These are phyloP conservation scores for Gavia stellata DNA, from an alignment of 2,113 vertebrate species.

Conservation along the genomic window DNA sequence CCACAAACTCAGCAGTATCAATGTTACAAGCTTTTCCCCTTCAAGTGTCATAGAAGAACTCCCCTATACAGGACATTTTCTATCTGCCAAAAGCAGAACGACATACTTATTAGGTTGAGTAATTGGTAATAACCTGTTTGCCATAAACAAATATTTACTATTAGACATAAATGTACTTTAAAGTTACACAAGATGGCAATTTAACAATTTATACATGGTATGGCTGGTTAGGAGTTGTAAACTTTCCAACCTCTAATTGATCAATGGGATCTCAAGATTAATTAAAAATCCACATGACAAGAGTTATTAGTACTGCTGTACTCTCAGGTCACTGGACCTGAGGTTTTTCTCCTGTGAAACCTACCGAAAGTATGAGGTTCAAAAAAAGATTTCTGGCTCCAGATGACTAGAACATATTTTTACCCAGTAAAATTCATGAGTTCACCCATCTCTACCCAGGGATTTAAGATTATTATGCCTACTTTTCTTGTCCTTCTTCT, in stretches of 20 bases:
- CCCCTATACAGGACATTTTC: neutral
- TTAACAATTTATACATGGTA: neutral
- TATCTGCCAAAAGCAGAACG: neutral
- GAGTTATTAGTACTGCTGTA: neutral
- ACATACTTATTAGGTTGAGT: neutral
- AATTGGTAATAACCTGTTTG: neutral
- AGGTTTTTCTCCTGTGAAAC: neutral
- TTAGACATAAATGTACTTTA: neutral
- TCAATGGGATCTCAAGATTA: neutral
- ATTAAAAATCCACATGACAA: neutral
- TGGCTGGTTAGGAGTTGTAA: neutral
- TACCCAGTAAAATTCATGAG: neutral
- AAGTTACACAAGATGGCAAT: neutral
- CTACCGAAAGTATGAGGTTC: neutral
- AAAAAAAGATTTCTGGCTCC: neutral
- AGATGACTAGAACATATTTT: neutral
- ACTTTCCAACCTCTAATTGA: neutral
- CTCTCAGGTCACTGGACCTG: neutral
- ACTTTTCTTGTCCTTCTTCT: conserved; percentile 96
- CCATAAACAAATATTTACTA: neutral
- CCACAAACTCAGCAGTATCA: neutral
- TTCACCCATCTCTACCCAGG: neutral
- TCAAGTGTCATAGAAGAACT: neutral
- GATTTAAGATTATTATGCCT: neutral
- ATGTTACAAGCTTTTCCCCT: neutral